Conservation (phyloP, 2,113 vertebrate genomes). For the Albula goreensis region DNA sequence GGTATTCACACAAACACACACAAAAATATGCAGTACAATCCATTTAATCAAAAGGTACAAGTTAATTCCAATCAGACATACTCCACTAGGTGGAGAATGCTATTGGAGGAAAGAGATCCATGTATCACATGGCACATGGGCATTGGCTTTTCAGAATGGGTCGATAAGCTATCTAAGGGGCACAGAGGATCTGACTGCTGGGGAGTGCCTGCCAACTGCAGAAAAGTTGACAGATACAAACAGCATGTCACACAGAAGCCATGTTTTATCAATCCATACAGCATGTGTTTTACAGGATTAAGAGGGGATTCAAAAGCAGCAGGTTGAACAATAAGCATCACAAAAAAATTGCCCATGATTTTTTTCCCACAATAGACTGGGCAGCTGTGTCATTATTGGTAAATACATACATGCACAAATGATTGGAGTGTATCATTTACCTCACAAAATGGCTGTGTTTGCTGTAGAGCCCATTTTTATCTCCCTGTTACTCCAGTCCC, state of each 20-base stretch:
- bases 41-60: not conserved
- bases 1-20: not conserved
- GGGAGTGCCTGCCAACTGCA: not conserved
- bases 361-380: not conserved
- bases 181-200: not conserved
- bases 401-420: not conserved
- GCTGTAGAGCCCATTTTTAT: not conserved
- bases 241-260: not conserved
- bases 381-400: conserved; percentile 2
- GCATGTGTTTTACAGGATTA: not conserved
- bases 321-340: not conserved
- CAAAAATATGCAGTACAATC: not conserved
- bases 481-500: no score
- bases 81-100: not conserved
- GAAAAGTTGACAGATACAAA: not conserved
- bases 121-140: not conserved
- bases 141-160: not conserved
- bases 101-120: not conserved
- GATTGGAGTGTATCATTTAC: not conserved
- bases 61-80: not conserved
- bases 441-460: not conserved
- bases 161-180: not conserved
- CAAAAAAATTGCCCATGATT: not conserved
- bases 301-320: not conserved
- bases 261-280: not conserved